These are phyloP conservation scores for cat (Felis catus) DNA, from an alignment of 2,113 vertebrate genomes.

Conservation along the genomic window DNA sequence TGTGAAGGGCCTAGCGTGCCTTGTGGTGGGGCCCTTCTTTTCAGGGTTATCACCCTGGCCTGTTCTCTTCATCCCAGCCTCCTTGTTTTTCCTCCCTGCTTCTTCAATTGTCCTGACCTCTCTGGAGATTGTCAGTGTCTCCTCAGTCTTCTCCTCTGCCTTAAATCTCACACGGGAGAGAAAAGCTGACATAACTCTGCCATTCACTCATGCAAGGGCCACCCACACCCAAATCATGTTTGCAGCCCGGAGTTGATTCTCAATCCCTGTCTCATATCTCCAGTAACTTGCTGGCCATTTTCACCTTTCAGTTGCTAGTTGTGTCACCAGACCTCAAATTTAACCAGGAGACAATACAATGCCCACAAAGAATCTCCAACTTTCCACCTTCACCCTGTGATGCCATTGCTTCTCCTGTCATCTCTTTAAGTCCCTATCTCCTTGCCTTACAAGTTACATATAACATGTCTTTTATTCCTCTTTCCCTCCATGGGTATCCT, in stretches of 20 bases:
- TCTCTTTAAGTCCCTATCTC: not conserved
- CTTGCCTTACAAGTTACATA: not conserved
- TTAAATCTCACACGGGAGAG: not conserved
- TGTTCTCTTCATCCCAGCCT: not conserved
- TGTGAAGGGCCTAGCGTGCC: not conserved
- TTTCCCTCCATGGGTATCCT: not conserved
- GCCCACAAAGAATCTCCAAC: not conserved
- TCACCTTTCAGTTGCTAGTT: not conserved
- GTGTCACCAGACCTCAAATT: not conserved
- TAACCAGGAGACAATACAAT: not conserved
- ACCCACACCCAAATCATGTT: not conserved
- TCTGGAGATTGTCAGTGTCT: not conserved
- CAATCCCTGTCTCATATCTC: not conserved
- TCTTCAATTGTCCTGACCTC: not conserved
- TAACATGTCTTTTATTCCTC: not conserved
- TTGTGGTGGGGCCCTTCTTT: not conserved
- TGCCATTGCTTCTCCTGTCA: not conserved
- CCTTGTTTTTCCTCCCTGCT: not conserved
- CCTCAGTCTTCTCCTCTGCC: not conserved
- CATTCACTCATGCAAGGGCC: not conserved
- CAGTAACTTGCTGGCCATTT: not conserved
- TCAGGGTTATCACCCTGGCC: not conserved
- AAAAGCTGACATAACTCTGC: not conserved
- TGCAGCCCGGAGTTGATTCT: not conserved
- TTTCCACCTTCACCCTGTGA: not conserved